These are phyloP conservation scores for Gryon sp. DNA, from an alignment of 1,140 invertebrate species.

Conservation along the genomic window DNA sequence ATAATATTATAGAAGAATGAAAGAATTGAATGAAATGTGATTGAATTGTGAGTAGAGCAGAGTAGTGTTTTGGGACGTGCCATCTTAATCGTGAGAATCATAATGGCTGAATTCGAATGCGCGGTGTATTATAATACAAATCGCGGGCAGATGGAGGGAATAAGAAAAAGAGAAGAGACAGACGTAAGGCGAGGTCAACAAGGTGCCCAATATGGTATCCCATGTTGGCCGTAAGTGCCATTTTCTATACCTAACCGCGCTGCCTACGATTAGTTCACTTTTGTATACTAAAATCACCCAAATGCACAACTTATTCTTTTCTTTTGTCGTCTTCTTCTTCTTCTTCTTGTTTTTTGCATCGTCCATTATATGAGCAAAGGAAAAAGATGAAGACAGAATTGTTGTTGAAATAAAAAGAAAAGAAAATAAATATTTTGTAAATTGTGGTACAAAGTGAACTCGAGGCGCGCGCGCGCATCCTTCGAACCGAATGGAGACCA, in stretches of 20 bases:
- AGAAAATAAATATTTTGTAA: too few species aligned
- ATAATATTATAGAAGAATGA: too few species aligned
- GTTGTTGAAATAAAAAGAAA: too few species aligned
- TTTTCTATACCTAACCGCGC: constrained; percentile 71
- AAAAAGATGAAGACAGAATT: too few species aligned
- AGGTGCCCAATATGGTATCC: constrained; percentile 80
- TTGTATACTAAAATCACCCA: constrained; percentile 51
- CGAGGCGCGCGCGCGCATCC: constrained; percentile 32
- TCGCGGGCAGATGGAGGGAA: constrained; percentile 64
- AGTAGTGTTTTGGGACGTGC: too few species aligned
- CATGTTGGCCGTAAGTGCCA: constrained; percentile 72
- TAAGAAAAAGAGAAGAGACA: constrained; percentile 73
- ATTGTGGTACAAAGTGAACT: too few species aligned
- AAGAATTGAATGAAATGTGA: too few species aligned
- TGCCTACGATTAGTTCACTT: constrained; percentile 73
- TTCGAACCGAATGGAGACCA: constrained; percentile 59
- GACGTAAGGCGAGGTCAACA: constrained; percentile 76
- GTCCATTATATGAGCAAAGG: too few species aligned
- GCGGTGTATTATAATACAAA: constrained; percentile 46
- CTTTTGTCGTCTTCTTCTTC: too few species aligned
- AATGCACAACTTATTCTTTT: constrained; percentile 59
- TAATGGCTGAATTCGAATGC: constrained; percentile 23
- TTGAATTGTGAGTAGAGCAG: too few species aligned
- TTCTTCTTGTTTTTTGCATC: too few species aligned
- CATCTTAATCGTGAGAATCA: constrained; percentile 10